These are phyloP conservation scores for Dicaeum eximium DNA, from an alignment of 2,113 vertebrate species.

Conservation along the genomic window DNA sequence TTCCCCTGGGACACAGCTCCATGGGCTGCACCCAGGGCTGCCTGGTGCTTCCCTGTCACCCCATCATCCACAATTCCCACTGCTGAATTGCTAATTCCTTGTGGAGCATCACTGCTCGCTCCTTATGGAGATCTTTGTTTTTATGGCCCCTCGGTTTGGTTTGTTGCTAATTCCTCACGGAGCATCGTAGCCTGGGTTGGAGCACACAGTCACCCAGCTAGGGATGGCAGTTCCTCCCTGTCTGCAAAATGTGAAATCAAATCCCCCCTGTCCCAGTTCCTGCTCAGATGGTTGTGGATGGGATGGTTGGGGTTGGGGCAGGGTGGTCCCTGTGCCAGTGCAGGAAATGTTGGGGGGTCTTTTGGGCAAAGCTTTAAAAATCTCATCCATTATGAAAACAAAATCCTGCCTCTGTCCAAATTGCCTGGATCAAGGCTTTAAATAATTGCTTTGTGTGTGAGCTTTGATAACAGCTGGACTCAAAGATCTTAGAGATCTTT, in stretches of 20 bases:
- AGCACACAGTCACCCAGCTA: accelerated
- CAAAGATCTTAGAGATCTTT: not conserved
- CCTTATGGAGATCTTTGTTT: not conserved
- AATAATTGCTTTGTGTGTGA: not conserved
- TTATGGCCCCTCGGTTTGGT: not conserved
- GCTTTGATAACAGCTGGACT: not conserved
- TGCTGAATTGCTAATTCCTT: not conserved
- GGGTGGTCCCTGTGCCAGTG: not conserved
- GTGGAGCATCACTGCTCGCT: not conserved
- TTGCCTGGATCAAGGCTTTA: not conserved
- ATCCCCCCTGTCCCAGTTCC: not conserved
- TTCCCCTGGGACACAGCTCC: not conserved
- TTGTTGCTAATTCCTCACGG: not conserved
- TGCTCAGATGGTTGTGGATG: not conserved
- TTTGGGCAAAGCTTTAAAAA: not conserved
- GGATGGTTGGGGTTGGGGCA: not conserved
- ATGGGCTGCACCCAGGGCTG: accelerated
- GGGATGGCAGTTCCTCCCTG: not conserved
- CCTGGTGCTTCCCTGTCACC: not conserved
- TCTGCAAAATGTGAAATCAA: not conserved
- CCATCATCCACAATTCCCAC: not conserved
- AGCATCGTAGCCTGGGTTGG: accelerated
- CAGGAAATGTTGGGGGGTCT: not conserved
- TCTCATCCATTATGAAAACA: not conserved
- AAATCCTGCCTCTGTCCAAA: not conserved